Evolutionary conservation across 2,888 invertebrate genomes (phyloP), one percentile per base, ranked within the genome.

Genomic region (Erebia epiphron): DNA sequence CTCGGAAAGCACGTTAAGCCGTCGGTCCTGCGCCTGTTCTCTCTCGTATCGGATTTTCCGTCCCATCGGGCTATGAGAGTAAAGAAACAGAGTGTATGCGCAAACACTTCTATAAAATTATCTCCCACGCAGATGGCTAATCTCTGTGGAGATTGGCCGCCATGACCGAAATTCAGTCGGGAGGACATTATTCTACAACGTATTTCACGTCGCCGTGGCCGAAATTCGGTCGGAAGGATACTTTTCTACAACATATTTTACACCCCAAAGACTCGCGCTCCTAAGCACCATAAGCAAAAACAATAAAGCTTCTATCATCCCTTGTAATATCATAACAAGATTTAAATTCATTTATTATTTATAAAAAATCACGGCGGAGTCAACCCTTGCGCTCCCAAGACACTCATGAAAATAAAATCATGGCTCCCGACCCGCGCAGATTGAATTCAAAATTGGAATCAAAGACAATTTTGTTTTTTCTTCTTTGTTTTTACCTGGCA

Each of bases 361-460:
- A 62, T 46, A 43, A 80, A 89, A 81, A 82, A 78, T 77, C 85
- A 85, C 84, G 84, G 83, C 80, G 78, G 78, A 72, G 74, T 62
- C 79, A 79, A 79, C 83, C 86, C 86, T 84, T 76, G 73, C 76
- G 74, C 75, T 66, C 91, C 91, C 92, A 82, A 75, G 85, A 79
- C 89, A 83, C 85, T 91, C 90, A 92, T 92, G 91, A 92, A 92
- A 92, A 92, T 92, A 92, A 92, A 92, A 93, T 92, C 92, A 92
- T 92, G 91, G 87, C 85, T 80, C 83, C 79, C 84, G 83, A 85
- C 89, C 88, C 87, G 87, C 86, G 88, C 83, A 89, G 86, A 92
- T 93, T 91, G 92, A 91, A 90, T 91, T 87, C 90, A 87, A 90
- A 92, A 91, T 91, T 90, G 91, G 90, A 88, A 91, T 91, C 92